phyloP scores from a whole-genome alignment of 2,888 invertebrate species.

The Hypomecis atomaria region DNA sequence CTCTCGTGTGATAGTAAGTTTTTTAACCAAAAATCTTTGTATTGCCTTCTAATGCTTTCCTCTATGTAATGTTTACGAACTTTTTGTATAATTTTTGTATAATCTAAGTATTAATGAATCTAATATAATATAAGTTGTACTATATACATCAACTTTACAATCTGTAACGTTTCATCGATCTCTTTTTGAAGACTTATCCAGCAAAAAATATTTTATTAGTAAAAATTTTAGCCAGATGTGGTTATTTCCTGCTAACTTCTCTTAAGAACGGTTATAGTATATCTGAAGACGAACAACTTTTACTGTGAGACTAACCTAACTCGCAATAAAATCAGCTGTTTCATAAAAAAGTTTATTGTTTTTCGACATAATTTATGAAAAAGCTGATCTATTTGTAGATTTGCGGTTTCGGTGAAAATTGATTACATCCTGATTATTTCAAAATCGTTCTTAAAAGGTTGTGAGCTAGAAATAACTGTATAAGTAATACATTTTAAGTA shows the following conservation, averaged over 20 bases:
- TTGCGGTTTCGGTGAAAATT: no score
- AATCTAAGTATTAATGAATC: constrained; percentile 25
- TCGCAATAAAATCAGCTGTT: no score
- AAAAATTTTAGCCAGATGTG: constrained; percentile 11
- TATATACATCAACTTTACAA: constrained; percentile 16
- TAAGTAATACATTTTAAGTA: no score
- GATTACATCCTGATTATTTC: no score
- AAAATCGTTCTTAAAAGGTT: background rate
- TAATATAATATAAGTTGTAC: constrained; percentile 27
- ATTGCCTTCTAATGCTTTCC: constrained; percentile 36
- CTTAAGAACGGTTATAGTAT: background rate
- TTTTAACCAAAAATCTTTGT: constrained; percentile 33
- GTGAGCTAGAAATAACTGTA: background rate
- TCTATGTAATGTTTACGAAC: constrained; percentile 24
- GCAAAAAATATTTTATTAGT: constrained; percentile 5
- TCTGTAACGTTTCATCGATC: constrained; percentile 21
- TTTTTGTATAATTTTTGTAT: constrained; percentile 25
- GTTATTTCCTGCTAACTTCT: background rate
- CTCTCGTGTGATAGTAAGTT: constrained; percentile 31
- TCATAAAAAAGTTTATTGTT: no score
- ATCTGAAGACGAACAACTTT: background rate
- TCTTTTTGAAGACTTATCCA: constrained; percentile 16
- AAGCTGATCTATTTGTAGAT: no score
- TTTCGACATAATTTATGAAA: no score
- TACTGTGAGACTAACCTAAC: background rate